Evolutionary conservation across 2,113 vertebrate genomes (phyloP).

Genomic region (Rhabdomys dilectus): DNA sequence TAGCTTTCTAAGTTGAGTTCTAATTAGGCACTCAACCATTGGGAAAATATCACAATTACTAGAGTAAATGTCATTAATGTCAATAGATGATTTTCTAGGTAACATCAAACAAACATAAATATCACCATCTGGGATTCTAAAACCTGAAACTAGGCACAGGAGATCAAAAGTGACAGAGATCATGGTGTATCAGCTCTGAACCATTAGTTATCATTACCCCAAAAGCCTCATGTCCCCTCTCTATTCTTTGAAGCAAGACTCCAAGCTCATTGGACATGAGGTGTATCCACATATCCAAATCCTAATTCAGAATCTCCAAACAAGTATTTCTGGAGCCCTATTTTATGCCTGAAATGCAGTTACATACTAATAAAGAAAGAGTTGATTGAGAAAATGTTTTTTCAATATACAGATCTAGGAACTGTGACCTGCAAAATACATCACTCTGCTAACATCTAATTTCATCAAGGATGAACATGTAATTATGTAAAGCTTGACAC

Average conservation of each 20-base stretch:
- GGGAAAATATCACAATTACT: not conserved
- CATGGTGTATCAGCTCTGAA: accelerated
- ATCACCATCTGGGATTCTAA: too few relatives aligned
- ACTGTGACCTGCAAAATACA: not conserved
- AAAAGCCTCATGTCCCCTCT: not conserved
- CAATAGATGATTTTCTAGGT: not conserved
- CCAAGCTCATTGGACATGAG: not conserved
- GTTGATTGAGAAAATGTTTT: not conserved
- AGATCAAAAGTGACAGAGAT: not conserved
- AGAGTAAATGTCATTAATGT: not conserved
- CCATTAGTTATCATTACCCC: accelerated
- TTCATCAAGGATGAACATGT: not conserved
- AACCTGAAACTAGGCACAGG: not conserved
- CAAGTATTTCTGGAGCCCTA: not conserved
- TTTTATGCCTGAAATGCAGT: not conserved
- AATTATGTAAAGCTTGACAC: not conserved
- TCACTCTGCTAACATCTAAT: not conserved
- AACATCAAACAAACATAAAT: not conserved
- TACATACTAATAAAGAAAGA: not conserved
- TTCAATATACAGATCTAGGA: not conserved
- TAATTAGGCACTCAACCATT: not conserved
- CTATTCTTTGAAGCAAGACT: not conserved
- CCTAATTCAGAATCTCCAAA: not conserved
- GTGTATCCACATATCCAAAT: not conserved
- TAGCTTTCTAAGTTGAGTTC: not conserved